Evolutionary conservation across 2,888 invertebrate species (phyloP).

Genomic region (Cephus pulcher): DNA sequence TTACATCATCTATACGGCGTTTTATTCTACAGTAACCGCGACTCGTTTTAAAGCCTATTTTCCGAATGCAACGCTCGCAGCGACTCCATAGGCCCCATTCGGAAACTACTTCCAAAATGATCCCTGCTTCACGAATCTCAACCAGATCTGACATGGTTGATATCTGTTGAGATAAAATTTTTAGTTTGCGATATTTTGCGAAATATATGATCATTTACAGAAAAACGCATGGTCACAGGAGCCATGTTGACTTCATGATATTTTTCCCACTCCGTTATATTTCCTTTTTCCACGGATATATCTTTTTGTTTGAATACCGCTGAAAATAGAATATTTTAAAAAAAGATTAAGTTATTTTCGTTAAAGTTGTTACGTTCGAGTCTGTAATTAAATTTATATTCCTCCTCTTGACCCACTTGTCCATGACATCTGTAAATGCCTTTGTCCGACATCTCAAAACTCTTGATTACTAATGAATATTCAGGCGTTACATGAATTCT

Average conservation of each 20-base stretch:
- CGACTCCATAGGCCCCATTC: constrained; percentile 70
- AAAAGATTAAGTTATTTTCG: background rate
- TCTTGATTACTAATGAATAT: constrained; percentile 66
- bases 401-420: constrained; percentile 57
- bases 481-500: constrained; percentile 65
- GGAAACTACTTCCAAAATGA: constrained; percentile 67
- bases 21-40: constrained; percentile 69
- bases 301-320: constrained; percentile 41
- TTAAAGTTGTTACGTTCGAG: constrained; percentile 64
- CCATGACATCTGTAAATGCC: constrained; percentile 70
- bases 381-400: constrained; percentile 68
- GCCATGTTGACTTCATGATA: constrained; percentile 67
- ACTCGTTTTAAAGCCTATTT: constrained; percentile 62
- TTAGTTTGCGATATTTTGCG: background rate
- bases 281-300: constrained; percentile 60
- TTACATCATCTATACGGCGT: constrained; percentile 29
- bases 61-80: constrained; percentile 67
- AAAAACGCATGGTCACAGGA: constrained; percentile 67
- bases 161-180: constrained; percentile 36
- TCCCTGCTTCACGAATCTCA: constrained; percentile 63
- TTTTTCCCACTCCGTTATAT: constrained; percentile 67
- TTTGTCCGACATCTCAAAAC: constrained; percentile 62
- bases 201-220: constrained; percentile 34
- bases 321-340: constrained; percentile 13
- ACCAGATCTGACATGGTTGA: constrained; percentile 65